These are phyloP conservation scores for Coryphaenoides rupestris DNA, from an alignment of 2,113 vertebrate species.

Conservation along the genomic window DNA sequence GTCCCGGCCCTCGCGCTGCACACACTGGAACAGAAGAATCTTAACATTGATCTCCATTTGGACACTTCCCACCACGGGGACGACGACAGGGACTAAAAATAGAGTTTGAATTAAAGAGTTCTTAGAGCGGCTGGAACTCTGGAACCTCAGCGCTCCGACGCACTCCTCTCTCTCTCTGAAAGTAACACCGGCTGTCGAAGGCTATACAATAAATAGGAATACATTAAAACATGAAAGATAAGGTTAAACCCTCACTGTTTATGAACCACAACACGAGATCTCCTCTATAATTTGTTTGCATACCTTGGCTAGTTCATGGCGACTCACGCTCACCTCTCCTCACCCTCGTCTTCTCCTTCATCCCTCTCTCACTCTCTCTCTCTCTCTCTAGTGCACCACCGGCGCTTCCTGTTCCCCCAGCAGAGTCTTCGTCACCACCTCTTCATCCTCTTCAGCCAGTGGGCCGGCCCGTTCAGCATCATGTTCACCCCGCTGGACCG, in stretches of 20 bases:
- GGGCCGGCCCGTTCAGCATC: constrained; percentile 97
- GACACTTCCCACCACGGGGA: constrained; percentile 18
- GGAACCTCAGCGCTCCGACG: too few species aligned
- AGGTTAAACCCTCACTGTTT: too few species aligned
- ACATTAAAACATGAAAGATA: too few species aligned
- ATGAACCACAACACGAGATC: too few species aligned
- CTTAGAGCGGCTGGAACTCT: too few species aligned
- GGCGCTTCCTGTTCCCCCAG: constrained; percentile 95
- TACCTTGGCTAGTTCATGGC: background rate
- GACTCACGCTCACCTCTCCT: background rate
- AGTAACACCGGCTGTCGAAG: constrained; percentile 19
- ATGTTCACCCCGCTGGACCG: constrained; percentile 97
- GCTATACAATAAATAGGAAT: background rate
- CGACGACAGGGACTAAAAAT: constrained; percentile 47
- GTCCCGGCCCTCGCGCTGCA: constrained; percentile 1
- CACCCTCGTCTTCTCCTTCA: constrained; percentile 17
- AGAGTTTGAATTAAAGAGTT: constrained; percentile 34
- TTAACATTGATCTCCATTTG: constrained; percentile 43
- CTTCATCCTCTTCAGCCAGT: constrained; percentile 97
- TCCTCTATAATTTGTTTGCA: background rate
- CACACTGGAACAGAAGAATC: constrained; percentile 22
- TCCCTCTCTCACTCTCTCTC: constrained; percentile 3
- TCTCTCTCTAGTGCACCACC: constrained; percentile 83
- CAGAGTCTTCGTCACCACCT: constrained; percentile 96
- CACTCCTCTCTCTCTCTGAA: constrained; percentile 17